phyloP scores from a whole-genome alignment of 1,140 invertebrate species.

The Wiebesia pumilae region DNA sequence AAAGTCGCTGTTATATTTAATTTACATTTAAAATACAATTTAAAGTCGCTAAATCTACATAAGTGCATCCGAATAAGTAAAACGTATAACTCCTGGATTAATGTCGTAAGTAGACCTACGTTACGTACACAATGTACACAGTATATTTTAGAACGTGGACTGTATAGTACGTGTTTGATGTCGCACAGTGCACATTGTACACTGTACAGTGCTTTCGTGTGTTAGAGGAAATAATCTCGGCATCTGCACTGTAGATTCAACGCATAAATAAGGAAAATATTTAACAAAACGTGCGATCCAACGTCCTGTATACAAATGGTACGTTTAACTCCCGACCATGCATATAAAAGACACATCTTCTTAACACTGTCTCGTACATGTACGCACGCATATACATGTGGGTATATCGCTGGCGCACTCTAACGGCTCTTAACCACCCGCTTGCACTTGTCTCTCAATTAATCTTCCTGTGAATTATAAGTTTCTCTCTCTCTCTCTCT shows the following conservation, averaged over 20 bases:
- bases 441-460: slow-evolving; percentile 18
- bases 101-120: background rate
- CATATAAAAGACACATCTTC: background rate
- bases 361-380: background rate
- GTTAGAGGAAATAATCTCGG: background rate
- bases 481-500: background rate
- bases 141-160: background rate
- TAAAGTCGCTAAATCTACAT: no score
- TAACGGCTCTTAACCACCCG: background rate
- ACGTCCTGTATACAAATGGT: background rate
- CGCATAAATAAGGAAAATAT: slow-evolving; percentile 4
- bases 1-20: no score
- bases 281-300: background rate
- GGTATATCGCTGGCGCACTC: background rate
- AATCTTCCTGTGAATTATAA: slow-evolving; percentile 42
- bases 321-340: background rate
- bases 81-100: no score
- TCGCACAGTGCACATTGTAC: background rate
- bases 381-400: background rate
- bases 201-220: background rate
- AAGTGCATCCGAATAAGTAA: no score
- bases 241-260: background rate
- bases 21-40: no score
- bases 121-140: background rate
- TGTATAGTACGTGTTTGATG: background rate